Evolutionary conservation across 1,140 invertebrate genomes (phyloP).

Genomic region (Samia ricini): DNA sequence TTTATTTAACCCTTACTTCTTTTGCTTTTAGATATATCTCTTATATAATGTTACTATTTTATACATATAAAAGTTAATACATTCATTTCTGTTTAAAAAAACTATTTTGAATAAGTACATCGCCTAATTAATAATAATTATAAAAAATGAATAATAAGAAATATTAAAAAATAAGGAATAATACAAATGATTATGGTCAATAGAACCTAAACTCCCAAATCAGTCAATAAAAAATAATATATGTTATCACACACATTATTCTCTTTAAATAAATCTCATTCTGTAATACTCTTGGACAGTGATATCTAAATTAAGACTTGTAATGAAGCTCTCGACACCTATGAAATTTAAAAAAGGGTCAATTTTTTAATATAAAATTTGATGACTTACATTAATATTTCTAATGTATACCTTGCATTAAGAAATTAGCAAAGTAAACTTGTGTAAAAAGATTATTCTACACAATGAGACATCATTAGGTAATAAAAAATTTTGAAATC

Average conservation of each 20-base stretch:
- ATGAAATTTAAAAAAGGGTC: too few relatives aligned
- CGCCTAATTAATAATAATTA: not conserved
- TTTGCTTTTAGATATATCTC: not conserved
- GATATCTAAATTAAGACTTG: not conserved
- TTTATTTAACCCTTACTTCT: not conserved
- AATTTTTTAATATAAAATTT: too few relatives aligned
- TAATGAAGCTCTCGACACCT: too few relatives aligned
- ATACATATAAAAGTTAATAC: too few relatives aligned
- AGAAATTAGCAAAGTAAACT: too few relatives aligned
- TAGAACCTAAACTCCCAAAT: not conserved
- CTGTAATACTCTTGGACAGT: not conserved
- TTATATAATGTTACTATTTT: not conserved
- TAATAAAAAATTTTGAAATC: not conserved
- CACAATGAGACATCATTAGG: not conserved
- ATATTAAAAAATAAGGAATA: not conserved
- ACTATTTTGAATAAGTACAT: not conserved
- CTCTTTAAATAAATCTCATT: not conserved
- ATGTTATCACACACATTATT: not conserved
- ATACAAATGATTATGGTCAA: not conserved
- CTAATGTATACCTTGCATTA: too few relatives aligned
- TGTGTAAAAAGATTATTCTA: not conserved
- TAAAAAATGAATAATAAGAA: not conserved
- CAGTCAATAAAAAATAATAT: not conserved
- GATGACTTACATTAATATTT: too few relatives aligned
- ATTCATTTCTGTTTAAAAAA: too few relatives aligned